Evolutionary conservation across 1,140 invertebrate genomes (phyloP), one percentile per base, ranked within the genome.

Genomic region (Macrocentrus cingulum): DNA sequence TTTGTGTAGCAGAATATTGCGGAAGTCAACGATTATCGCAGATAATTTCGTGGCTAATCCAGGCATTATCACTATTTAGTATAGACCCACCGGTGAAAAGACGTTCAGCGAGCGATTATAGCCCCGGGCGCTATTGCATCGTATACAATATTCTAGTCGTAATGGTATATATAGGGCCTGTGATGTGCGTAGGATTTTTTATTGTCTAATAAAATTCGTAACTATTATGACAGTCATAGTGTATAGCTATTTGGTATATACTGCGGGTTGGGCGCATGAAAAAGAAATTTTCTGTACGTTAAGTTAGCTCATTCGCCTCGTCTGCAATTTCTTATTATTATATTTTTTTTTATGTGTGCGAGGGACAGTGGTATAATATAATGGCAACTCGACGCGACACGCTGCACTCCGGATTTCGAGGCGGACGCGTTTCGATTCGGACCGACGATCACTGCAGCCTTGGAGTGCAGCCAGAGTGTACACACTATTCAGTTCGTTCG

Each of bases 401-500:
- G 15, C 25, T 32, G 53, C 25, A 41, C 42, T 49, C 32, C 15
- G 49, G 39, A 59, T 52, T 59, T 59, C 39, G 56, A 52, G 42
- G 23, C 48, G 56, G 41, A 52, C 36, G 56, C 56, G 20, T 52
- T 48, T 59, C 50, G 56, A 52, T 59, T 52, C 48, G 56, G 49
- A 59, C 49, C 50, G 56, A 52, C 49, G 23, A 44, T 32, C 49
- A 42, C 37, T 18, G 37, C 37, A 51, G 20, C 58, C 51, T 55
- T 55, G 51, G 42, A 36, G 36, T 49, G 58, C 51, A 55, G 41
- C 44, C 19, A 46, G 51, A 48, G 44, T 46, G 29, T 60, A 54
- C 51, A 46, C 20, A 42, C 19, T 34, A 19, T 13, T 13, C 52
- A 60, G 58, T 60, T 60, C 58, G 58, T 60, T 60, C 51, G 52